phyloP scores from a whole-genome alignment of 2,113 vertebrate genomes.

The Plectropomus leopardus region DNA sequence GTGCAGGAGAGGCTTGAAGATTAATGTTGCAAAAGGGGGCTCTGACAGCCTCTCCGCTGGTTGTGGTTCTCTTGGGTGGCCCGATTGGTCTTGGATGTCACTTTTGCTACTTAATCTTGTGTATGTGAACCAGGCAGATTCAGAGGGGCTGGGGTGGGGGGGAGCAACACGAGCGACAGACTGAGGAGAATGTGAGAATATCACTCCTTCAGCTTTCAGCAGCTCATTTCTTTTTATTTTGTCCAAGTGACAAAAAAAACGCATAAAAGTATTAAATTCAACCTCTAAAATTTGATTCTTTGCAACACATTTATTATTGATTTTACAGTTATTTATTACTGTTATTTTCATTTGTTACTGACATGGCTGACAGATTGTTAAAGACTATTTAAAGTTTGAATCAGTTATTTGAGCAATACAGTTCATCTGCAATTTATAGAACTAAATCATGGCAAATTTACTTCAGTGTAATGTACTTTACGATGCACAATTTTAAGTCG shows the following conservation, averaged over 20 bases:
- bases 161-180: slow-evolving; percentile 83
- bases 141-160: slow-evolving; percentile 81
- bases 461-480: not conserved
- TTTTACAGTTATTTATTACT: slow-evolving; percentile 8
- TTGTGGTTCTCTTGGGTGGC: slow-evolving; percentile 97
- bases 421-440: not conserved
- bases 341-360: not conserved
- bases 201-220: slow-evolving; percentile 58
- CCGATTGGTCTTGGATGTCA: slow-evolving; percentile 99
- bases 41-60: slow-evolving; percentile 97
- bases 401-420: not conserved
- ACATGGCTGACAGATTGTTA: not conserved
- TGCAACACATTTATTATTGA: not conserved
- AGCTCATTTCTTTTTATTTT: slow-evolving; percentile 33
- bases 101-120: slow-evolving; percentile 99
- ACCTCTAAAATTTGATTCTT: not conserved
- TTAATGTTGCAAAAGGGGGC: slow-evolving; percentile 95
- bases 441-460: not conserved
- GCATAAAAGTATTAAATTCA: not conserved
- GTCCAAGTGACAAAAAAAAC: not conserved
- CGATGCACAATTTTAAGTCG: too few species aligned
- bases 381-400: not conserved
- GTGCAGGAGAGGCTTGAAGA: slow-evolving; percentile 95
- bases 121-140: slow-evolving; percentile 96
- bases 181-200: slow-evolving; percentile 54